Evolutionary conservation across 2,797 vertebrate species (phyloP).

Genomic region (Hirundo rustica): DNA sequence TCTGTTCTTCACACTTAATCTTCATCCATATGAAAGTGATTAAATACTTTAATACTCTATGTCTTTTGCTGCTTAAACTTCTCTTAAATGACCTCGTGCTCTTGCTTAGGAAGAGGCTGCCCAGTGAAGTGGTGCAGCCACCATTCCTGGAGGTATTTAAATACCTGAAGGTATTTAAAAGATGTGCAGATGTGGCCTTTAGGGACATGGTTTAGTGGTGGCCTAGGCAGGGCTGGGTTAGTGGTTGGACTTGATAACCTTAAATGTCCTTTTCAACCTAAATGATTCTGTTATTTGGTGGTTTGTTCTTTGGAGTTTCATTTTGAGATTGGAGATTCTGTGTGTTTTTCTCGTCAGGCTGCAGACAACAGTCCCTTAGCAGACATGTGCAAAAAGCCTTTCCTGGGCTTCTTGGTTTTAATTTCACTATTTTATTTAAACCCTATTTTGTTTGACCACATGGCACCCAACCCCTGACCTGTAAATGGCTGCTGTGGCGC

Average conservation of each 20-base stretch:
- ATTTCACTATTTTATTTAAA: background rate
- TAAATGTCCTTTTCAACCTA: background rate
- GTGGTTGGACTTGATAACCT: background rate
- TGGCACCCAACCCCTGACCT: background rate
- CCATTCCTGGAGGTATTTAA: background rate
- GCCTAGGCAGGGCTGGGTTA: fast-evolving
- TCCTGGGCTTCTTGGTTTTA: background rate
- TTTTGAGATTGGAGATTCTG: background rate
- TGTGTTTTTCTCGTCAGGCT: background rate
- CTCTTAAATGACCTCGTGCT: background rate
- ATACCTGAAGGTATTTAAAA: background rate
- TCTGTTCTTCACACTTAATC: background rate
- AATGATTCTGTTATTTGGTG: background rate
- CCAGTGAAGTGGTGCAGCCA: background rate
- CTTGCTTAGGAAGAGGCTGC: background rate
- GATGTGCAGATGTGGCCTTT: background rate
- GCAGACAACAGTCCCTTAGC: background rate
- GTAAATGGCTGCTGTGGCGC: background rate
- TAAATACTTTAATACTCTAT: background rate
- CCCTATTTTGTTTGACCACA: background rate
- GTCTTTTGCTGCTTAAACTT: background rate
- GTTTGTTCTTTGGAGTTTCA: background rate
- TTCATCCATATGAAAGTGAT: background rate
- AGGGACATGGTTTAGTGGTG: background rate
- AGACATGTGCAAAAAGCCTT: background rate